These are phyloP conservation scores for Pristionchus japonicus DNA, from an alignment of 2,888 invertebrate genomes.

Conservation along the genomic window DNA sequence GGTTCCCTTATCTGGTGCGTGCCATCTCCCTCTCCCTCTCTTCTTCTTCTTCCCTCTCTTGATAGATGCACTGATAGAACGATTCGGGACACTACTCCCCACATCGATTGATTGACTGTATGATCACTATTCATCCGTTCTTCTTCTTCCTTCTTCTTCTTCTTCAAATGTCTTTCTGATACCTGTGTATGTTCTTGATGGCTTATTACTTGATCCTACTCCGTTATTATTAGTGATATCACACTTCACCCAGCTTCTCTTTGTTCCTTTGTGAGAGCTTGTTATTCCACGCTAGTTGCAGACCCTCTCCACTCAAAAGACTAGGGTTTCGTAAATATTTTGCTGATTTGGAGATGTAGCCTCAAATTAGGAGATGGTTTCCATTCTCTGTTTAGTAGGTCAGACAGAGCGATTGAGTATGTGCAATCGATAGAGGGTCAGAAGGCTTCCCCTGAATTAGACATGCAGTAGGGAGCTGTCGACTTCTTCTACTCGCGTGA, in stretches of 20 bases:
- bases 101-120: neutral
- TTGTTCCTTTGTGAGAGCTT: too few relatives aligned
- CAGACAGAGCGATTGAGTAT: too few relatives aligned
- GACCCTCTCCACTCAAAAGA: neutral
- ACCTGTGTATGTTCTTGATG: too few relatives aligned
- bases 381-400: too few relatives aligned
- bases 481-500: neutral
- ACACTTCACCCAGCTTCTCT: too few relatives aligned
- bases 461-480: neutral
- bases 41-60: neutral
- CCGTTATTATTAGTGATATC: too few relatives aligned
- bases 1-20: neutral
- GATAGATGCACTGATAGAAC: constrained; percentile 9
- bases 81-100: neutral
- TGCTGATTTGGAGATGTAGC: too few relatives aligned
- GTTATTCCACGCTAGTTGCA: too few relatives aligned
- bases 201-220: too few relatives aligned
- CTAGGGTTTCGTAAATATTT: neutral
- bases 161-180: too few relatives aligned
- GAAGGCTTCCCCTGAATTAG: neutral
- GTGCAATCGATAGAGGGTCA: neutral
- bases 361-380: too few relatives aligned
- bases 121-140: neutral
- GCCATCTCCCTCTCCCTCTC: neutral
- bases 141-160: too few relatives aligned